Evolutionary conservation across 2,797 vertebrate species (phyloP).

Genomic region (Heteromormyrus szaboi): DNA sequence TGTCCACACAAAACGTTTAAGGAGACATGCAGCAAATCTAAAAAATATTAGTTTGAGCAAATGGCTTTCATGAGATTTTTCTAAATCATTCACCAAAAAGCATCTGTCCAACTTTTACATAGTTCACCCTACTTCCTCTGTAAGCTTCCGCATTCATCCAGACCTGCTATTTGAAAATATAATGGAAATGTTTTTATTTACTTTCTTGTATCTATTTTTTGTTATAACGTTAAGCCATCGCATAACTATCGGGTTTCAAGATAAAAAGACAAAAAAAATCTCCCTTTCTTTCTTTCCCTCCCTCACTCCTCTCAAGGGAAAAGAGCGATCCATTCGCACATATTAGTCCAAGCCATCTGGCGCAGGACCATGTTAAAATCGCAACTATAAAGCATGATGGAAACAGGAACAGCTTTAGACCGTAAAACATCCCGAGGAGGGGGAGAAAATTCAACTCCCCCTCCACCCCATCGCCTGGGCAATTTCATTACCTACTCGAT

Average conservation of each 20-base stretch:
- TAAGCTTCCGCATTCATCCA: neutral
- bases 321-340: neutral
- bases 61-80: neutral
- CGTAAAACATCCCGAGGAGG: neutral
- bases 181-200: neutral
- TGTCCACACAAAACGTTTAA: neutral
- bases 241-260: neutral
- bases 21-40: neutral
- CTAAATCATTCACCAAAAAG: neutral
- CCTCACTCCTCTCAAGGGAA: neutral
- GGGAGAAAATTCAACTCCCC: neutral
- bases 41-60: neutral
- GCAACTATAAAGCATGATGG: neutral
- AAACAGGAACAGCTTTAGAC: neutral
- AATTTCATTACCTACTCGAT: neutral
- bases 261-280: neutral
- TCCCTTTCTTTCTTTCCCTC: neutral
- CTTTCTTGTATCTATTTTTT: neutral
- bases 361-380: neutral
- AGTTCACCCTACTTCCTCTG: neutral
- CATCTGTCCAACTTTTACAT: neutral
- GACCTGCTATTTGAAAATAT: neutral
- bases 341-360: conserved; percentile 8
- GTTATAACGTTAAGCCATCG: neutral
- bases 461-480: neutral